Conservation (phyloP, 35 echinoderm and acorn worm genomes). For the Lytechinus variegatus region DNA sequence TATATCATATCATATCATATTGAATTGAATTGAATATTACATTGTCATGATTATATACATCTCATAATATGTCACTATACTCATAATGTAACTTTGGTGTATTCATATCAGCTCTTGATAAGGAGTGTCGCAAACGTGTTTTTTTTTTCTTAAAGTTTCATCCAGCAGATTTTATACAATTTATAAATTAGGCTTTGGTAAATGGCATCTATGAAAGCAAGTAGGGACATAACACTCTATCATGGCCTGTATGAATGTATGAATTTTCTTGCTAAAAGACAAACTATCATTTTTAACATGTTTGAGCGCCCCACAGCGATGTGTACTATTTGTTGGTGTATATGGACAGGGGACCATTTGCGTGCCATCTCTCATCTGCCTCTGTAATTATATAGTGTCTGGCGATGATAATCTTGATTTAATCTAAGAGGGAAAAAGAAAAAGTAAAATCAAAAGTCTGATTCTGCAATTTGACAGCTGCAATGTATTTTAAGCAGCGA, state of each 20-base stretch:
- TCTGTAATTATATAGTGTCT: not conserved
- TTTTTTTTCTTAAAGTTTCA: too few relatives aligned
- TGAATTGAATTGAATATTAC: too few relatives aligned
- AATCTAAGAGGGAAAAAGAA: not conserved
- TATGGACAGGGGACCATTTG: not conserved
- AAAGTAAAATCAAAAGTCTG: not conserved
- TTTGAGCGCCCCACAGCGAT: not conserved
- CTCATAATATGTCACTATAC: too few relatives aligned
- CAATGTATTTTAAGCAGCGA: conserved; percentile 3
- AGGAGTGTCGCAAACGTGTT: too few relatives aligned
- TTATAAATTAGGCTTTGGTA: too few relatives aligned
- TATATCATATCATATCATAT: too few relatives aligned
- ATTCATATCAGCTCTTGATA: too few relatives aligned
- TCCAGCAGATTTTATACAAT: too few relatives aligned
- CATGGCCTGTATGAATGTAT: too few relatives aligned
- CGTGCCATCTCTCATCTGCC: not conserved
- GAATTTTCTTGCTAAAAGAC: not conserved
- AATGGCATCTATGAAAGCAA: not conserved
- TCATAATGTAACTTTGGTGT: too few relatives aligned
- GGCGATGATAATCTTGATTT: conserved; percentile 11
- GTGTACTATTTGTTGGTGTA: not conserved
- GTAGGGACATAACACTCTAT: too few relatives aligned
- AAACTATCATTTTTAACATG: not conserved
- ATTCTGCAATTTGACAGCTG: not conserved
- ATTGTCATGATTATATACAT: too few relatives aligned